These are phyloP conservation scores for Drosophila melanosoma DNA, from an alignment of 2,888 invertebrate species.

Conservation along the genomic window DNA sequence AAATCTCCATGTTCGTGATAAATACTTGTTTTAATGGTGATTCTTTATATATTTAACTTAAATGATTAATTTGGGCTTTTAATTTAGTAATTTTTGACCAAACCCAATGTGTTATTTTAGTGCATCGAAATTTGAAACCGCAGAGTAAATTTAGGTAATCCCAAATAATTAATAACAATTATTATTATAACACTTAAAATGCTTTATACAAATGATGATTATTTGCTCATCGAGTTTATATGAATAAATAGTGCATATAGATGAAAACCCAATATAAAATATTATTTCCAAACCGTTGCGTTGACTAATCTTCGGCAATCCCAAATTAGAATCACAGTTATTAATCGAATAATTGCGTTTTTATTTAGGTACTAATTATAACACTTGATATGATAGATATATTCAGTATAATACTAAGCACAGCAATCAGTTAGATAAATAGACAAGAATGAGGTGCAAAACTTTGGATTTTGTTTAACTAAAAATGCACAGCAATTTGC, in stretches of 20 bases:
- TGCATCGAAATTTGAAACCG: not conserved
- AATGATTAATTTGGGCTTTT: not conserved
- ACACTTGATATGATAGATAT: slow-evolving; percentile 44
- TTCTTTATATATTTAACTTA: slow-evolving; percentile 6
- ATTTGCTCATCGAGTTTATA: slow-evolving; percentile 5
- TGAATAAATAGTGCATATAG: not conserved
- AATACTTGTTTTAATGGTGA: not conserved
- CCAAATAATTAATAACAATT: slow-evolving; percentile 6
- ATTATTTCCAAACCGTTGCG: not conserved
- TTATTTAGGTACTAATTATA: slow-evolving; percentile 65
- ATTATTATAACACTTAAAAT: slow-evolving; percentile 50
- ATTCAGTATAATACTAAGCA: slow-evolving; percentile 68
- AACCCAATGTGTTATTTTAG: not conserved
- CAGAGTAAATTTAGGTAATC: not conserved
- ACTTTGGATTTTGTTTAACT: slow-evolving; percentile 49
- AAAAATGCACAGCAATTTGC: slow-evolving; percentile 48
- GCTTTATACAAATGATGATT: slow-evolving; percentile 15
- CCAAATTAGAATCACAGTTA: not conserved
- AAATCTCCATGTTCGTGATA: slow-evolving; percentile 47
- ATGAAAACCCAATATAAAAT: not conserved
- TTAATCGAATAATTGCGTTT: slow-evolving; percentile 18
- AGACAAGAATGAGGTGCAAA: slow-evolving; percentile 57
- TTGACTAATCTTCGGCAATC: slow-evolving; percentile 6
- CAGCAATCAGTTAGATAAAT: slow-evolving; percentile 41
- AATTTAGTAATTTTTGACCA: not conserved